Base-by-base conservation (phyloP, 1,140 invertebrate species). In the Saxidomus purpurata region DNA sequence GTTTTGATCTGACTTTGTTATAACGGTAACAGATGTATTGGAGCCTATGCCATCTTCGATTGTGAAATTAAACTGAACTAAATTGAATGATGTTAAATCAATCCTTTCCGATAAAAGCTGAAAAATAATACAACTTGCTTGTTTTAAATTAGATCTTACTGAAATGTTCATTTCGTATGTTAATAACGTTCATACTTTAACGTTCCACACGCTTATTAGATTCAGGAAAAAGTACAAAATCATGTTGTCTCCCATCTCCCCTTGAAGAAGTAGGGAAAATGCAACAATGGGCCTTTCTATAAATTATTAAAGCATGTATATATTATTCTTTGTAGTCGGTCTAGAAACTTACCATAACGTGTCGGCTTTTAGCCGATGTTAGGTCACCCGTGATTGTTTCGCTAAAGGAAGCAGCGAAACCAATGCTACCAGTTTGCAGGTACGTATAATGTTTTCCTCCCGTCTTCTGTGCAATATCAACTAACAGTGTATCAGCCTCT, bases 381-480 rank as follows among this genome's bases (percentile, higher is more conserved):
- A 4, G 17, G 19, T 74, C 40, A 17, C 25, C 36, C 17, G 19
- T n/a, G 36, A 40, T 74, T 38, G 36, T 38, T 74, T 74, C 69
- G 31, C 36, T 74, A 34, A 74, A 40, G 15, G 69, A 11, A 38
- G 38, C 69, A 38, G 52, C 71, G 77, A 87, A 87, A 22, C 63
- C 52, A 6, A 87, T 71, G 25, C 19, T 25, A 4, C 67, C 84
- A 28, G 22, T 55, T 8, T 77, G 69, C 1, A 87, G n/a, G 71
- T 87, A 87, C 1, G 71, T 77, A 47, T 49, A 77, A 2, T 49
- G 63, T 43, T 59, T 76, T 1, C 82, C 82, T 0, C 82, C 61
- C 0, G 82, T 71, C 25, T 49, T 22, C 34, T n/a, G 8, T 28
- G 82, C 82, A 71, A 85, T 40, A n/a, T 47, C 40, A 28, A 28